Conservation (phyloP, 1,140 invertebrate genomes). For the Hyles euphorbiae region DNA sequence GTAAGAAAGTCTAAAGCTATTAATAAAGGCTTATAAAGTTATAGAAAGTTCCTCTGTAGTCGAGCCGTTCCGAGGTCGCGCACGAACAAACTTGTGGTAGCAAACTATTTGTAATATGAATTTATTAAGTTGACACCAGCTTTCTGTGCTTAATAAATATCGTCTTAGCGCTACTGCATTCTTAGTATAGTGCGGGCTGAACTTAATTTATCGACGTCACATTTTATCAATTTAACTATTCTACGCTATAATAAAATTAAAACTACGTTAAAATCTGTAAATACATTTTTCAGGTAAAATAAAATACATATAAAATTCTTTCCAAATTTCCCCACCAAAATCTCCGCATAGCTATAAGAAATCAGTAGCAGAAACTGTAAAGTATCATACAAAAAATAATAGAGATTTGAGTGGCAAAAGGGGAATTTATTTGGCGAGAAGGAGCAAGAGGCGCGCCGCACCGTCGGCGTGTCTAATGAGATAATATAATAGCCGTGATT, state of each 20-base stretch:
- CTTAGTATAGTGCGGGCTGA: too few species aligned
- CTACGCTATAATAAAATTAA: too few species aligned
- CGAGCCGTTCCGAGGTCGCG: slow-evolving; percentile 51
- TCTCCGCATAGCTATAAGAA: too few species aligned
- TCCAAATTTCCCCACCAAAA: too few species aligned
- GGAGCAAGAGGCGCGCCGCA: slow-evolving; percentile 50
- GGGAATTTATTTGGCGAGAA: slow-evolving; percentile 70
- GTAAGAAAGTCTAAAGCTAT: slow-evolving; percentile 43
- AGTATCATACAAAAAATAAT: slow-evolving; percentile 4
- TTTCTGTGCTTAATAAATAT: slow-evolving; percentile 13
- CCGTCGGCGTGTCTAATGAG: slow-evolving; percentile 66
- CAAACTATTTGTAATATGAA: slow-evolving; percentile 68
- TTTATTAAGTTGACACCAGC: slow-evolving; percentile 48
- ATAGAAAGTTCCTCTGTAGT: slow-evolving; percentile 53
- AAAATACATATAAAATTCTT: too few species aligned
- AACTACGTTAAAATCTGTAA: too few species aligned
- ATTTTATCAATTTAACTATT: too few species aligned
- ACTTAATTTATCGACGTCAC: too few species aligned
- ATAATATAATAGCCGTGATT: slow-evolving; percentile 73
- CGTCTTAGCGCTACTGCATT: too few species aligned
- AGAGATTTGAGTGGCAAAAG: slow-evolving; percentile 37
- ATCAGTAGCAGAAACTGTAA: background rate
- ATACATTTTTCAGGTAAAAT: too few species aligned
- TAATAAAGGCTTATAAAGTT: slow-evolving; percentile 69
- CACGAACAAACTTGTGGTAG: slow-evolving; percentile 62